phyloP scores from a whole-genome alignment of 2,113 vertebrate genomes.

The Dolichallabes microphthalmus region DNA sequence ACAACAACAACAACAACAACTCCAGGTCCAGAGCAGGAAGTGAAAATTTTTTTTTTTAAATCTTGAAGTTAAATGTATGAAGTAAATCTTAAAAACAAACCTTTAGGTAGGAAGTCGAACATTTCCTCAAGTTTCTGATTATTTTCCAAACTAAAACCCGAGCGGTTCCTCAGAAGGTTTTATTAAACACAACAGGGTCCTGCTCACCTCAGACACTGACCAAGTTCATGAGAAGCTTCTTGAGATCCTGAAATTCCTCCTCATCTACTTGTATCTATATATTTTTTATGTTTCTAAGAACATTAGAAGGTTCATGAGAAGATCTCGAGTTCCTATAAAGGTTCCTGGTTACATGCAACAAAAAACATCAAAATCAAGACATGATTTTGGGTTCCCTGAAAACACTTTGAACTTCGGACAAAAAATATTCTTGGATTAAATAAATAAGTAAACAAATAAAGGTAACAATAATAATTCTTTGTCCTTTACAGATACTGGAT shows the following conservation, averaged over 20 bases:
- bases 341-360: neutral
- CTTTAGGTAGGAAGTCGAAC: too few relatives aligned
- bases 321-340: neutral
- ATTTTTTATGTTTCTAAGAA: neutral
- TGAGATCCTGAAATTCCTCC: neutral
- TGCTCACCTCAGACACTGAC: neutral
- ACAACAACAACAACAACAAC: too few relatives aligned
- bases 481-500: too few relatives aligned
- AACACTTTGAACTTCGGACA: too few relatives aligned
- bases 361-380: neutral
- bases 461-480: too few relatives aligned
- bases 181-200: neutral
- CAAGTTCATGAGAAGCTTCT: neutral
- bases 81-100: too few relatives aligned
- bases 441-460: neutral
- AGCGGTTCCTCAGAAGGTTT: neutral
- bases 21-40: too few relatives aligned
- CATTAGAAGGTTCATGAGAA: neutral
- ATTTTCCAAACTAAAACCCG: neutral
- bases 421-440: neutral
- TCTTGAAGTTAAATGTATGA: too few relatives aligned
- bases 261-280: neutral
- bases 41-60: too few relatives aligned
- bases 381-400: too few relatives aligned
- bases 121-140: neutral